Evolutionary conservation across 2,888 invertebrate species (phyloP), one percentile per base, ranked within the genome.

Genomic region (Geophilus truncorum): DNA sequence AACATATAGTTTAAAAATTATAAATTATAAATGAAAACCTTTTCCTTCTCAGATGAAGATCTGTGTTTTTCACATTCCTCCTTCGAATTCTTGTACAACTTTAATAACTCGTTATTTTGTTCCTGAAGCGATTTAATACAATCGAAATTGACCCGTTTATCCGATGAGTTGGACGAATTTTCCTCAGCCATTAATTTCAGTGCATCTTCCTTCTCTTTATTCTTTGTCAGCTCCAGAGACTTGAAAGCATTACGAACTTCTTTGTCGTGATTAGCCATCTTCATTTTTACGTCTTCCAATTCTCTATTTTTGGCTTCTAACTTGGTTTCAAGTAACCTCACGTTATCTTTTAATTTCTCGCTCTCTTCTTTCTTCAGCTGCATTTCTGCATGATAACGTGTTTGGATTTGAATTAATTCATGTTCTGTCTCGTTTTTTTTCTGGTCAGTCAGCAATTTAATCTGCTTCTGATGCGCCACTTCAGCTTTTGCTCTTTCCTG

Each of bases 31-130:
- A 32, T 77, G 10, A 12, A 10, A 21, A 80, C 80, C 80, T 80
- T 80, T 70, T 80, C 80, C n/a, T n/a, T n/a, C n/a, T n/a, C n/a
- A n/a, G n/a, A n/a, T n/a, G n/a, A n/a, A n/a, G n/a, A n/a, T n/a
- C n/a, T n/a, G n/a, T n/a, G n/a, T 76, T 34, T 80, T 76, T 70
- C 75, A 76, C 25, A 76, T 0, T 80, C 80, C 32, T 80, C 36
- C 12, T 75, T 70, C 9, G 40, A 23, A 57, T 70, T 21, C 34
- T 80, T 80, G 34, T 75, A 76, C 36, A 76, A 32, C 40, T 80
- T 76, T 23, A 76, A 21, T 4, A 80, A 25, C 7, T 80, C 75
- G 28, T 21, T 28, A 76, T 80, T 80, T 18, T 80, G 80, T 36
- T 80, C 80, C 25, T 40, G 32, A 70, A 80, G 40, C 5, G 75